Base-by-base conservation (phyloP, 2,797 vertebrate genomes). In the Percopsis omiscomaycus region DNA sequence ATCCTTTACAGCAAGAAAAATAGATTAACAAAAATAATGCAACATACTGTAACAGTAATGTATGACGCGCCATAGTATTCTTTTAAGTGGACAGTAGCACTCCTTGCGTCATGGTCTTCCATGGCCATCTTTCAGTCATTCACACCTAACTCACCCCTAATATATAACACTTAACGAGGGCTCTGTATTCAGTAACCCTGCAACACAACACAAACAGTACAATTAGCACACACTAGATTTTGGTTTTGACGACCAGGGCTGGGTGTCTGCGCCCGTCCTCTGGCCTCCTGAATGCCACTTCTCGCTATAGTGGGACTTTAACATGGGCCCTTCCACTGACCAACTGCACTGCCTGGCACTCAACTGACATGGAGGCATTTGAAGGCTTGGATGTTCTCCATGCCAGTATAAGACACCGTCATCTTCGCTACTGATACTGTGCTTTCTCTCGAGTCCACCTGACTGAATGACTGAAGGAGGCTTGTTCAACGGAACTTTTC, bases 331-430 rank as follows among this genome's bases (percentile, higher is more conserved):
- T 92, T 90, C 90, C 87, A 66, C 80, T 73, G 75, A 79, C 61
- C 82, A 50, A 1, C 2, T 61, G 69, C 85, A 88, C 90, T 89
- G 90, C 92, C 90, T 91, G 90, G 88, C 89, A 89, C 86, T 69
- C 28, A 69, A 84, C 91, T 90, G 89, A 73, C 90, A 91, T 86
- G 89, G 88, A 92, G 93, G 91, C 91, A 84, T 69, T 6, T 80
- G 78, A 77, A 81, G 80, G 91, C 91, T 93, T 93, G 92, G 93
- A 94, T 93, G 92, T 94, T 93, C 92, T 91, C 90, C 90, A 90
- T 89, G 86, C 72, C 90, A 91, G 92, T 75, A 80, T 77, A 78
- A 83, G 85, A 88, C 81, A 76, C 78, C 55, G 57, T 73, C 78
- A 48, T 37, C 28, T 63, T 84, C 82, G 82, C 82, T 79, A 75